A percentile compares a stretch with the other conserved stretches of the same genome.
Evolutionary conservation across 1,140 invertebrate genomes (phyloP).

Genomic region (Orchesella cincta): DNA sequence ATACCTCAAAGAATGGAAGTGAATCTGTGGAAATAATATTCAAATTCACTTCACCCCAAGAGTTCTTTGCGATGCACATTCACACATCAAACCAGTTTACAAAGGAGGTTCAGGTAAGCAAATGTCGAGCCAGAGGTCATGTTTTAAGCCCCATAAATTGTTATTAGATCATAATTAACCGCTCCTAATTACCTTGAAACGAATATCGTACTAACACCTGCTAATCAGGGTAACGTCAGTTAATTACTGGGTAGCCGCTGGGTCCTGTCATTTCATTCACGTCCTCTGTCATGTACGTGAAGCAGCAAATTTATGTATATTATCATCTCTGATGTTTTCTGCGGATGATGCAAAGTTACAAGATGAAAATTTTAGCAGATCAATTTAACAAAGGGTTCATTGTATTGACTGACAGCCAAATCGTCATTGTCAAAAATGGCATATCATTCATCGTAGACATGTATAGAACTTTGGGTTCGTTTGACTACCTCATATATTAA

Average conservation of each 20-base stretch:
- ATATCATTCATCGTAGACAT: too few relatives aligned
- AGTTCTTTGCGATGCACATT: constrained; percentile 80
- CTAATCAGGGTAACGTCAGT: neutral
- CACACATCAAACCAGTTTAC: constrained; percentile 80
- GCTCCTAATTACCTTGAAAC: neutral
- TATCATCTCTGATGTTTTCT: too few relatives aligned
- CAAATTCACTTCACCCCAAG: constrained; percentile 81
- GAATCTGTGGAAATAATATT: constrained; percentile 75
- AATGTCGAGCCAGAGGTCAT: neutral
- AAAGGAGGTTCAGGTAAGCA: constrained; percentile 71
- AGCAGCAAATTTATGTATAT: too few relatives aligned
- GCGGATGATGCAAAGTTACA: too few relatives aligned
- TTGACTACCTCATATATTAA: too few relatives aligned
- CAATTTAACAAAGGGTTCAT: too few relatives aligned
- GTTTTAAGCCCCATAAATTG: neutral
- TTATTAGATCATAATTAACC: constrained; percentile 6
- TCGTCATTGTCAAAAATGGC: too few relatives aligned
- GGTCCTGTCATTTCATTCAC: too few relatives aligned
- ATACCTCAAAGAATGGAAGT: constrained; percentile 61
- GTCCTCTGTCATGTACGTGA: too few relatives aligned
- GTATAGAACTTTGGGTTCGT: too few relatives aligned
- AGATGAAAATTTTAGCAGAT: too few relatives aligned
- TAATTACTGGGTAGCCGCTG: neutral
- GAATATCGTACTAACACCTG: neutral
- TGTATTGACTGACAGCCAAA: too few relatives aligned